Conservation (phyloP, 1,140 invertebrate species). For the Lasioglossum albipes region DNA sequence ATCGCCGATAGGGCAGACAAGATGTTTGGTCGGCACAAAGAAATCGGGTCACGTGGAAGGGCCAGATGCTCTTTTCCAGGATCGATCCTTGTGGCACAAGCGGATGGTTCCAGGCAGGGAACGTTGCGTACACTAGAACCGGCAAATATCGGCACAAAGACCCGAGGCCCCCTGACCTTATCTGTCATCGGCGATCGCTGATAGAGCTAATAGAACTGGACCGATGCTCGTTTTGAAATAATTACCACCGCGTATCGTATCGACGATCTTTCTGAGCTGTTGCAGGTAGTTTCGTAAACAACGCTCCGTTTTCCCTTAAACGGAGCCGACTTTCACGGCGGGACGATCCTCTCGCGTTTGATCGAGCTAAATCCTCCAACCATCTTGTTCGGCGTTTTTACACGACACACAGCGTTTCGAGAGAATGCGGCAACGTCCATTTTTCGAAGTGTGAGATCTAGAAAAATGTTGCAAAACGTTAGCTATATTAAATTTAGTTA, state of each 20-base stretch:
- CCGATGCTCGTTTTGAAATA: conserved; percentile 69
- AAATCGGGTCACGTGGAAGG: conserved; percentile 65
- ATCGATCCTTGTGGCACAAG: conserved; percentile 35
- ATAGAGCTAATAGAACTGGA: conserved; percentile 66
- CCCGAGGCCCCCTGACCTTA: conserved; percentile 56
- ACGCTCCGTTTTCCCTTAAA: background rate
- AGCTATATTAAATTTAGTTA: no score
- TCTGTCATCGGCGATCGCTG: conserved; percentile 64
- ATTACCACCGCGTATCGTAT: conserved; percentile 61
- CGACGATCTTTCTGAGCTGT: conserved; percentile 43
- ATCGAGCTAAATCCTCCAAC: background rate
- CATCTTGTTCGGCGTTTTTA: no score
- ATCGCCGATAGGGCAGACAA: conserved; percentile 39
- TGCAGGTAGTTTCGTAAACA: conserved; percentile 45
- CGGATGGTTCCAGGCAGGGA: background rate
- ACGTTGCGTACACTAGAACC: conserved; percentile 39
- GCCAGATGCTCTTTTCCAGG: conserved; percentile 77
- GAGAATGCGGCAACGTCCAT: no score
- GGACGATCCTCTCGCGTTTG: background rate
- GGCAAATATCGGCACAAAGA: conserved; percentile 65
- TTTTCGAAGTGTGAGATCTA: no score
- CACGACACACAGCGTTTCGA: no score
- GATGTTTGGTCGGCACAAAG: conserved; percentile 32
- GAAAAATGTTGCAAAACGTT: no score
- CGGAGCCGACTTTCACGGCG: background rate